A percentile compares a stretch with the other conserved stretches of the same genome.
Evolutionary conservation across 2,888 invertebrate species (phyloP).

Genomic region (Pammene aurita): DNA sequence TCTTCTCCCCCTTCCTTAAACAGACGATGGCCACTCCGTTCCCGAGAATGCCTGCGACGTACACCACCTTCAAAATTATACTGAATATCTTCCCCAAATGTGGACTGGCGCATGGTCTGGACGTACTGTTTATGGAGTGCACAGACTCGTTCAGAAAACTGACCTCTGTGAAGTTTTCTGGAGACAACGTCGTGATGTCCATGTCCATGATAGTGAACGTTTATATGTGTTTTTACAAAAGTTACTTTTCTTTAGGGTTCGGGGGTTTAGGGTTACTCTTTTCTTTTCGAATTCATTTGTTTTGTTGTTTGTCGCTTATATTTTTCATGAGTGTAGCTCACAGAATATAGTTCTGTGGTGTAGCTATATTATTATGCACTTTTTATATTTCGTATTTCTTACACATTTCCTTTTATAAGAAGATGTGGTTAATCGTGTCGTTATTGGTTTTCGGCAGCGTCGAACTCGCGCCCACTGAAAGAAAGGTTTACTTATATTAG

Average conservation of each 20-base stretch:
- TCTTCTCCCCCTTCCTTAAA: slow-evolving; percentile 87
- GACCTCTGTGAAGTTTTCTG: slow-evolving; percentile 13
- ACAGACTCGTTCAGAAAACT: slow-evolving; percentile 13
- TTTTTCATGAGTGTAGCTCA: not conserved
- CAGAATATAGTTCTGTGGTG: too few relatives aligned
- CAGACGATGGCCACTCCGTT: slow-evolving; percentile 90
- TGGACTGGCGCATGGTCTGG: slow-evolving; percentile 21
- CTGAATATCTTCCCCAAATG: slow-evolving; percentile 48
- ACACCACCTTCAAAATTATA: slow-evolving; percentile 81
- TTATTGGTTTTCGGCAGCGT: slow-evolving; percentile 3
- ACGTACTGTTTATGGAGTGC: slow-evolving; percentile 10
- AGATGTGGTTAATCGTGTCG: not conserved
- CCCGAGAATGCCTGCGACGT: slow-evolving; percentile 87
- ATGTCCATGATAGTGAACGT: slow-evolving; percentile 2
- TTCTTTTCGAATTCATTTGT: not conserved
- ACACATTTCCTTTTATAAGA: not conserved
- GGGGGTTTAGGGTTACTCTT: not conserved
- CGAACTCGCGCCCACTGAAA: slow-evolving; percentile 19
- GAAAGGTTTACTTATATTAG: not conserved
- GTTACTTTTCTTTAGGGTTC: not conserved
- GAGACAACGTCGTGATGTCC: slow-evolving; percentile 11
- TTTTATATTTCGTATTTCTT: not conserved
- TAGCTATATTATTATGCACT: not conserved
- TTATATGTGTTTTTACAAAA: not conserved
- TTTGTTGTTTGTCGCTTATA: not conserved